Evolutionary conservation across 1,140 invertebrate species (phyloP), one percentile per base, ranked within the genome.

Genomic region (Spodoptera frugiperda): DNA sequence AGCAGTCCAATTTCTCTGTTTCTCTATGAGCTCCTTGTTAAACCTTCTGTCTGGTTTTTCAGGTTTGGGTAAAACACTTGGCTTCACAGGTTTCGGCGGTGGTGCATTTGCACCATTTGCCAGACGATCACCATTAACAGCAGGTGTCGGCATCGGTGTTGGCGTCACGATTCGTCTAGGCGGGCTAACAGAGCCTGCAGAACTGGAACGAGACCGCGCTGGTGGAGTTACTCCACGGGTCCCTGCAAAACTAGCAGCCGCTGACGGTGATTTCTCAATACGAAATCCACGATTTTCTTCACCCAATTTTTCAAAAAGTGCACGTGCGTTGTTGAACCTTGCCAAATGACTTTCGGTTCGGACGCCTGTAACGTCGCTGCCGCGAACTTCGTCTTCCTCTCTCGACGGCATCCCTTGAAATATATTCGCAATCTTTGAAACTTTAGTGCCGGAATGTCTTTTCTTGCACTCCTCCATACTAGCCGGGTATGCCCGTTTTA

Each of bases 231-330:
- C 84, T 5, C 87, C 87, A n/a, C 89, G 89, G 17, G 90, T 93
- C 30, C 93, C 94, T 14, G 92, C 93, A 80, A 93, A 94, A 75
- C 91, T 94, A 3, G 91, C 89, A 12, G 92, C 92, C 5, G 93
- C 92, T 17, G 94, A 94, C 11, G 93, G 91, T 8, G 93, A 94
- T 81, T 94, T 94, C 76, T 94, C 93, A 78, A 94, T 94, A 54
- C 91, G 87, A 79, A 92, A 95, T 25, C 95, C 91, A 78, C 95
- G 94, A 85, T 96, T 96, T 82, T 97, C 96, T 76, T 97, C 96
- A 21, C 98, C 98, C 73, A 99, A 95, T 87, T 98, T 98, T 91
- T 99, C 98, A 93, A 99, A 99, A 21, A 99, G 95, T 25, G 98
- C 98, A 44, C 98, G 95, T 0, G 98, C 98, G 91, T 97, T 98